A percentile compares a stretch with the other conserved stretches of the same genome.
These are phyloP conservation scores for Gymnocheta viridis DNA, from an alignment of 2,888 invertebrate genomes.

Conservation along the genomic window DNA sequence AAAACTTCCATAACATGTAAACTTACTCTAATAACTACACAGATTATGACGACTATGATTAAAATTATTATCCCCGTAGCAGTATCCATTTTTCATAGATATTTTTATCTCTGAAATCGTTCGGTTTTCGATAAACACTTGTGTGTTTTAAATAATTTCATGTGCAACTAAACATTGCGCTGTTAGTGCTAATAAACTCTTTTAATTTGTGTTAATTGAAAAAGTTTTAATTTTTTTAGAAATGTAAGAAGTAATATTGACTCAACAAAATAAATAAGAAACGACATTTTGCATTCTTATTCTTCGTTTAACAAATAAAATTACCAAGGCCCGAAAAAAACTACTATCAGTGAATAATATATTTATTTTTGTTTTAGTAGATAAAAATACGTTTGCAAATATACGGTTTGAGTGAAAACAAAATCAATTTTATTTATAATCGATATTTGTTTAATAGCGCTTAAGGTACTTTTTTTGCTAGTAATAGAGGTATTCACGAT, in stretches of 20 bases:
- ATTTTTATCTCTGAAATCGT: neutral
- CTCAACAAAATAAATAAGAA: neutral
- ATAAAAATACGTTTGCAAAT: slow-evolving; percentile 31
- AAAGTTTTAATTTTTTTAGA: neutral
- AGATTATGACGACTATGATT: slow-evolving; percentile 22
- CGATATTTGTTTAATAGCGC: neutral
- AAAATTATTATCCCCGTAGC: slow-evolving; percentile 18
- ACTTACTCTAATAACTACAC: slow-evolving; percentile 52
- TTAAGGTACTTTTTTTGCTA: neutral
- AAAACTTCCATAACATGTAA: neutral
- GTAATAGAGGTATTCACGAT: neutral
- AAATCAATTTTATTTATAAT: slow-evolving; percentile 17
- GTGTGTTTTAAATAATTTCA: neutral
- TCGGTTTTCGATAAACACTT: neutral
- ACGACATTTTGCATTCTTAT: neutral
- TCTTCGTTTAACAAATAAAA: slow-evolving; percentile 21
- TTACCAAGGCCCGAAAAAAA: slow-evolving; percentile 15
- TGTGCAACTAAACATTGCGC: neutral
- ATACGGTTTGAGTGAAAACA: neutral
- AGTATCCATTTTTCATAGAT: slow-evolving; percentile 17
- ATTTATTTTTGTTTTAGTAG: neutral
- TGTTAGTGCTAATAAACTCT: neutral
- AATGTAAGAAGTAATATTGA: neutral
- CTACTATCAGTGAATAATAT: slow-evolving; percentile 41
- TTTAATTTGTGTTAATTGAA: neutral